Base-by-base conservation (phyloP, 1,140 invertebrate genomes). In the Drosophila obscura region DNA sequence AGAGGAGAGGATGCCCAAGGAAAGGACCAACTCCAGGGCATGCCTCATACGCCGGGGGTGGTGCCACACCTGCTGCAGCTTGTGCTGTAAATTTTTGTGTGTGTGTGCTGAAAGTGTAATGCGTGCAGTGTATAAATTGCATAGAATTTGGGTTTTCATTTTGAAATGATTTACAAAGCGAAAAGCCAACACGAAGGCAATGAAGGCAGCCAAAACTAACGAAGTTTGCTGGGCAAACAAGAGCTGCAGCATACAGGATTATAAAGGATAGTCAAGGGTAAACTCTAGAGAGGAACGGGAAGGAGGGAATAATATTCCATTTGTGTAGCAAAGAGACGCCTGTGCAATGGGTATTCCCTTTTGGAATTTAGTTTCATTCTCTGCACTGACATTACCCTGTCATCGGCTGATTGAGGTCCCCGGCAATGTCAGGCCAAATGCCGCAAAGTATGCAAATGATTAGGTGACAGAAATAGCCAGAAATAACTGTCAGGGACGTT, bases 381-480 rank as follows among this genome's bases (percentile, higher is more conserved):
- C 26, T 7, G 26, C 26, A 28, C 26, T 28, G 31, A 35, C 31
- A 35, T 9, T 0, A 9, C 3, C 31, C 31, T 35, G 31, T 35
- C 31, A 35, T 3, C 11, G 11, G 11, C 4, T 39, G 35, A 39
- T 39, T 39, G 35, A 13, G 35, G 35, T 39, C 35, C 13, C 19
- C 19, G 28, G 39, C 19, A 59, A 66, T 60, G 6, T 24, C 24
- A 52, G 41, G 43, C 48, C 31, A 45, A 73, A 60, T 19, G 39
- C 57, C 45, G 49, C 52, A 46, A 57, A 59, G 68, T 67, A 84
- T 83, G 80, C 76, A 83, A 83, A 83, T 83, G 71, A 83, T 84
- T 79, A 80, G 76, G 72, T 80, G 80, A 59, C 72, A 84, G 4
- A 67, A 82, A 79, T 53, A 16, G 44, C 43, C 28, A 52, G 52